Evolutionary conservation across 2,888 invertebrate species (phyloP), one percentile per base, ranked within the genome.

Genomic region (Athalia rosae): DNA sequence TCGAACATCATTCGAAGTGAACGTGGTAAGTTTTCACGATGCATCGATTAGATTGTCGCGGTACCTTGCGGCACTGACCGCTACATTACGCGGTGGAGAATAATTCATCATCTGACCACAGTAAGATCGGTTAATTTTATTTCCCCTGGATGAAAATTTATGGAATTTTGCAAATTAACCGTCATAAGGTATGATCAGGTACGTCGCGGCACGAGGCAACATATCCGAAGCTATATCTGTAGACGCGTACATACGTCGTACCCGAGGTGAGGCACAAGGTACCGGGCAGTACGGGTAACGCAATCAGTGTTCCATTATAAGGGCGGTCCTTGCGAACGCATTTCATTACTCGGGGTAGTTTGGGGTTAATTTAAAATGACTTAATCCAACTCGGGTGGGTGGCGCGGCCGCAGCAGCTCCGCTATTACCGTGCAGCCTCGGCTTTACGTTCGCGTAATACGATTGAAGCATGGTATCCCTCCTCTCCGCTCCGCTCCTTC

Each of bases 281-380:
- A 28, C 28, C 28, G 28, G 28, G 28, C 28, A 28, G 28, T 62
- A 41, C 48, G 77, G 71, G 56, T 77, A 77, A 77, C 77, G 77
- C 62, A 77, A 77, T 77, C 77, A 73, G 61, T 67, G 69, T 77
- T 69, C 77, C 77, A 77, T 77, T 77, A 77, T 77, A 77, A 62
- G 61, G 77, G 62, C 71, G 77, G 71, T 77, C 73, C 77, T 71
- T 71, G 77, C 71, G 50, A 61, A 62, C 62, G 62, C 69, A 77
- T 77, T 77, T 77, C 77, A 73, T 77, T 77, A 77, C 71, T 50
- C 77, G 71, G 71, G 77, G 62, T 77, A 71, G 77, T 77, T 77
- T 71, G 77, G 62, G 77, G 77, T 77, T 77, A 77, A 77, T 77
- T 77, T 77, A 77, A 77, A 77, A 77, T 77, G 62, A 77, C 28